Evolutionary conservation across 2,797 vertebrate genomes (phyloP).

Genomic region (Notoglanidium macrostoma): DNA sequence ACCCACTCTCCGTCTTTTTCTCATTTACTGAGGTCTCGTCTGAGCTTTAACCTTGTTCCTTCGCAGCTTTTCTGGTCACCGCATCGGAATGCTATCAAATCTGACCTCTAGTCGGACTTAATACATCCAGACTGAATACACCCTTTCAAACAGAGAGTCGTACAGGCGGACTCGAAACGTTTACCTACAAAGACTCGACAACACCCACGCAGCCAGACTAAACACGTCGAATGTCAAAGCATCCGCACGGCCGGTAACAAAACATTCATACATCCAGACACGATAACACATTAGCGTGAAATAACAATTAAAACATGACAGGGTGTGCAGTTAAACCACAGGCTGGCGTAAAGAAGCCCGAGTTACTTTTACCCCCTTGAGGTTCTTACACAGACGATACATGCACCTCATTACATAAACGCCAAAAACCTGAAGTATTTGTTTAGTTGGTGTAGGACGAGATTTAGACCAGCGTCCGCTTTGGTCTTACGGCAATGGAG

Average conservation of each 20-base stretch:
- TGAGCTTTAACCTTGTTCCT: background rate
- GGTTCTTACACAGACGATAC: too few relatives aligned
- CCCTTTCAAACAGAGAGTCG: background rate
- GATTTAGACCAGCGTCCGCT: too few relatives aligned
- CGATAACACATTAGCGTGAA: background rate
- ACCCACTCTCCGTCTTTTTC: background rate
- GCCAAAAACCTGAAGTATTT: too few relatives aligned
- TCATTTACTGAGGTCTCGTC: slow-evolving; percentile 2
- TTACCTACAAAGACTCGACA: background rate
- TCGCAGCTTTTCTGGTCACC: background rate
- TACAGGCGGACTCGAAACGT: background rate
- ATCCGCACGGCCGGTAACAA: background rate
- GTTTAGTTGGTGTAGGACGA: too few relatives aligned
- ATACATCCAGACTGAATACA: slow-evolving; percentile 1
- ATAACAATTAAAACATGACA: background rate
- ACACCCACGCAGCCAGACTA: background rate
- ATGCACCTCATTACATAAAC: too few relatives aligned
- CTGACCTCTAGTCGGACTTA: background rate
- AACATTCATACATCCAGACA: background rate
- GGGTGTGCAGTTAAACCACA: background rate
- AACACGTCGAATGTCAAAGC: background rate
- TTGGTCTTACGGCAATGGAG: too few relatives aligned
- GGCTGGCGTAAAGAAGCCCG: background rate
- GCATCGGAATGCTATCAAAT: background rate
- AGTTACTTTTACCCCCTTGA: background rate